Evolutionary conservation across 2,113 vertebrate species (phyloP), one percentile per base, ranked within the genome.

Genomic region (Rhinoptilus africanus): DNA sequence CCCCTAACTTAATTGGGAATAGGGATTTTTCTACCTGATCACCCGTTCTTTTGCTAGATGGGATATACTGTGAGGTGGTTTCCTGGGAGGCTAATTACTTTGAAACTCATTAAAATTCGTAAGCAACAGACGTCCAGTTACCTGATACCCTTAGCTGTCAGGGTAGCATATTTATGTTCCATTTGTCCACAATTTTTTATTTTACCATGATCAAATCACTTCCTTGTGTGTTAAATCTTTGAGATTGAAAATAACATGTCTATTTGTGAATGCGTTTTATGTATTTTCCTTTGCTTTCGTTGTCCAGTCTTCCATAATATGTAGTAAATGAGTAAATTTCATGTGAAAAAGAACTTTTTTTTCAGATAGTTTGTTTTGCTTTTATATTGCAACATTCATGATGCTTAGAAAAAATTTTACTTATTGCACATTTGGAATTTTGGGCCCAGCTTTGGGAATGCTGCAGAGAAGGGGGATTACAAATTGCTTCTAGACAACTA

Each of bases 151-250:
- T 66, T 9, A 35, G n/a, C 30, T 59, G 41, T 47, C 18, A 57
- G 63, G 32, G 15, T 10, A 32, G 50, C 1, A 0, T 26, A 3
- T 39, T 66, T 32, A 9, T 66, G 5, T 17, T 39, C 8, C 1
- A 0, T 47, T 51, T 60, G 47, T 10, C 67, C 39, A 10, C 26
- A 9, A 0, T 47, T 66, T 66, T 64, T 37, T 45, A 8, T 64
- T 63, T 59, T 26, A 32, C 24, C 12, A 6, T 35, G 23, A 24
- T 43, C 10, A 32, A 30, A 32, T 71, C 7, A 18, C 16, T 48
- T n/a, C 50, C 6, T 63, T 20, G 14, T 26, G 28, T 2, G 0
- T 30, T 39, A 45, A 39, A 27, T 16, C 23, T 76, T 57, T 15
- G 23, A 47, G 50, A 24, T 22, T 7, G 12, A 30, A 54, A 51